Base-by-base conservation (phyloP, 1,140 invertebrate species). In the Andrena cerasifolii region DNA sequence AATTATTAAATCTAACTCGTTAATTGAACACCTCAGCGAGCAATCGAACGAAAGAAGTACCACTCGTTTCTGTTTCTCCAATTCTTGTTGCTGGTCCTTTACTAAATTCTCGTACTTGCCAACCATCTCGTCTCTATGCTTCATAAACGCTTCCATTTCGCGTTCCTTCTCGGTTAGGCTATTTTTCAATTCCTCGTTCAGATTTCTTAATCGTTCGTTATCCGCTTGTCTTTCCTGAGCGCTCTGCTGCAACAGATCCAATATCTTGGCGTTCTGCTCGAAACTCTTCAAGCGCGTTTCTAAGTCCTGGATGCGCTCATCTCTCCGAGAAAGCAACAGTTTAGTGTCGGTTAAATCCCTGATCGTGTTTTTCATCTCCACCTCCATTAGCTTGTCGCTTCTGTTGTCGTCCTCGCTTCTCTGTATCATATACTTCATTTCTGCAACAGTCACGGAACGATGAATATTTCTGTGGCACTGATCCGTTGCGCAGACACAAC, bases 101-200 rank as follows among this genome's bases (percentile, higher is more conserved):
- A 91, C 82, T n/a, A 91, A 81, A 6, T 59, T 45, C 63, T 92
- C 91, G 40, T 91, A 92, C 53, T 83, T 90, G 0, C 33, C 28
- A 3, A 91, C 77, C 12, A 82, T 87, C 8, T 80, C 76, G 45
- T 91, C 79, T 18, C 90, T 83, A 78, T 91, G 88, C 53, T 79
- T 88, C 56, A 68, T 85, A 54, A 91, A 92, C 5, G 78, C 24
- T 31, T 90, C 79, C 84, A 92, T 86, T 59, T 92, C 90, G 0
- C 26, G 73, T 6, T 91, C 85, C 12, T 78, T 83, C n/a, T 82
- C 77, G 0, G 31, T n/a, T 1, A 91, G 12, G 65, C 43, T 72
- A 18, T 66, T 81, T 53, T 82, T 80, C 6, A 90, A 61, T 31
- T 90, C 81, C 12, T 87, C 80, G 5, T 85, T 84, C 12, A 65